A percentile compares a stretch with the other conserved stretches of the same genome.
These are phyloP conservation scores for Hecatera dysodea DNA, from an alignment of 2,888 invertebrate species.

Conservation along the genomic window DNA sequence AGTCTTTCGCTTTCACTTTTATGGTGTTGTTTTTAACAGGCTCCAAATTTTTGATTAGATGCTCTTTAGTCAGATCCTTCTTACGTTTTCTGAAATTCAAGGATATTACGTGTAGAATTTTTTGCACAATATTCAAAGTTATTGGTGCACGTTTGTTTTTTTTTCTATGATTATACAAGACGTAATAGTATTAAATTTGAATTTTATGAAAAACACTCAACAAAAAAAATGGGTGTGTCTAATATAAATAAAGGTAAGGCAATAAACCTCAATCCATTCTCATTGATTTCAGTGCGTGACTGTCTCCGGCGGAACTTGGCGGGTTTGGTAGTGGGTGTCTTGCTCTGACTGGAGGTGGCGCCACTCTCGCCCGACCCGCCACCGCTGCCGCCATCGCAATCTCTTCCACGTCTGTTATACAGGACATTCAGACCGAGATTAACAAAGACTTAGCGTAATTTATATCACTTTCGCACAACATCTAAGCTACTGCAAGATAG, in stretches of 20 bases:
- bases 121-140: neutral
- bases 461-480: neutral
- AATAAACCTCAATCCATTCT: constrained; percentile 82
- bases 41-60: constrained; percentile 78
- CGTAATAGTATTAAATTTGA: too few relatives aligned
- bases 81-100: constrained; percentile 83
- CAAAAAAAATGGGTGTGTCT: neutral
- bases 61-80: constrained; percentile 83
- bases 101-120: neutral
- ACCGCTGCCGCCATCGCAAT: constrained; percentile 86
- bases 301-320: constrained; percentile 83
- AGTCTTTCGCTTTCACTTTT: constrained; percentile 86
- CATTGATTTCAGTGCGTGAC: constrained; percentile 80
- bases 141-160: neutral
- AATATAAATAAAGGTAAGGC: constrained; percentile 25
- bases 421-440: constrained; percentile 16
- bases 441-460: neutral
- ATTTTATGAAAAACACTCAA: neutral
- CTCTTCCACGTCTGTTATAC: constrained; percentile 77
- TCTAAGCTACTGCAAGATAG: neutral
- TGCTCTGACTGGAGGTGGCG: constrained; percentile 86
- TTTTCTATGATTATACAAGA: too few relatives aligned
- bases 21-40: constrained; percentile 77
- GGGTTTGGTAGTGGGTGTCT: constrained; percentile 80
- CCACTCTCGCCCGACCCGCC: constrained; percentile 87